Conservation (phyloP, 2,797 vertebrate genomes). For the Oreochromis mossambicus region DNA sequence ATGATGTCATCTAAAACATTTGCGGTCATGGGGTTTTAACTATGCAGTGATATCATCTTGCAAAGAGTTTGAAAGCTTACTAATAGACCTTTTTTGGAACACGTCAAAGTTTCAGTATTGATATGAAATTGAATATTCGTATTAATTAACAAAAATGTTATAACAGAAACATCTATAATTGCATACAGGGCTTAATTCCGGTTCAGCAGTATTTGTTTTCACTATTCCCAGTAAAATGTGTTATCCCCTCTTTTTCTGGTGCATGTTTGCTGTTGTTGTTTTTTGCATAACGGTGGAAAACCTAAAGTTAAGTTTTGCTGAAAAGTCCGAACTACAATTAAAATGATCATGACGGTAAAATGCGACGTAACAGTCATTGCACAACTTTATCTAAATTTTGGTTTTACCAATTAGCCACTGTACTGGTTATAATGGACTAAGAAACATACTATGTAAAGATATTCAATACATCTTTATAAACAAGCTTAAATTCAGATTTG, state of each 20-base stretch:
- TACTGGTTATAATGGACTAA: background rate
- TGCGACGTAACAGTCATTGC: background rate
- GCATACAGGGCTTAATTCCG: background rate
- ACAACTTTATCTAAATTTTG: background rate
- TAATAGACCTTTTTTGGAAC: background rate
- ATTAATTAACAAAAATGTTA: background rate
- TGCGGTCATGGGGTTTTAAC: slow-evolving; percentile 17
- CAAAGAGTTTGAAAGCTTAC: slow-evolving; percentile 7
- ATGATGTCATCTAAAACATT: slow-evolving; percentile 49
- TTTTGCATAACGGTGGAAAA: background rate
- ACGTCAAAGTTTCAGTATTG: background rate
- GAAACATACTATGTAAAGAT: background rate
- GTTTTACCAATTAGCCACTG: background rate
- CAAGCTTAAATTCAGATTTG: background rate
- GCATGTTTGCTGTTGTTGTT: background rate
- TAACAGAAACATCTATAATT: background rate
- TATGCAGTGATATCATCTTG: slow-evolving; percentile 49
- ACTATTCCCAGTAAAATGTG: background rate
- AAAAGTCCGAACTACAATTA: background rate
- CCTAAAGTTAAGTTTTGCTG: background rate
- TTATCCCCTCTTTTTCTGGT: background rate
- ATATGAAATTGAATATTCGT: background rate
- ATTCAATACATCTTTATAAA: background rate
- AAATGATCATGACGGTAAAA: background rate
- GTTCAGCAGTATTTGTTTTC: background rate